Conservation (phyloP, 1,140 invertebrate genomes). For the Temnothorax curvispinosus region DNA sequence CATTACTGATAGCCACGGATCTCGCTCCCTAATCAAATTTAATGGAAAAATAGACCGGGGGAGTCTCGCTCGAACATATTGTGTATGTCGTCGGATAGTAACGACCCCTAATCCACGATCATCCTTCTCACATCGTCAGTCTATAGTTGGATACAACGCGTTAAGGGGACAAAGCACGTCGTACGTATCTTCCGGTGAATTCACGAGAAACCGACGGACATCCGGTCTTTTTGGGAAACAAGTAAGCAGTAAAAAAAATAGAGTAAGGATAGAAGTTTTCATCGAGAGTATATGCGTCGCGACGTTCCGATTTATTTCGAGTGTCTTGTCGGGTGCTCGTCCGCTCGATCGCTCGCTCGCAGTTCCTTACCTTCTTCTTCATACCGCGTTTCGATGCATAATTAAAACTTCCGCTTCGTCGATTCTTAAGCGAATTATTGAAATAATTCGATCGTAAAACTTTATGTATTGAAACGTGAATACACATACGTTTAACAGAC, state of each 20-base stretch:
- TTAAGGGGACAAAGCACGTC: slow-evolving; percentile 55
- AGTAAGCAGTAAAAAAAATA: not conserved
- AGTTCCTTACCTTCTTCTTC: not conserved
- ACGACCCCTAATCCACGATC: slow-evolving; percentile 83
- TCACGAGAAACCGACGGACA: not conserved
- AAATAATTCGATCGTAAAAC: not conserved
- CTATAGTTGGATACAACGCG: slow-evolving; percentile 59
- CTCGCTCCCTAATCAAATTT: slow-evolving; percentile 70
- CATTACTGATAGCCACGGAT: slow-evolving; percentile 54
- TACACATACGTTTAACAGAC: not conserved
- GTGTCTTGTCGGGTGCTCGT: not conserved
- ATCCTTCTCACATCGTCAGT: slow-evolving; percentile 63
- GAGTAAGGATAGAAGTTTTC: not conserved
- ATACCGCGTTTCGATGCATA: not conserved
- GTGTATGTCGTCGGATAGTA: slow-evolving; percentile 77
- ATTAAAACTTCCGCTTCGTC: not conserved
- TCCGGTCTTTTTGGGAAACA: not conserved
- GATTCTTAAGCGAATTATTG: not conserved
- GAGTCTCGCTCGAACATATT: slow-evolving; percentile 38
- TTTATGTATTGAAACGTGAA: not conserved
- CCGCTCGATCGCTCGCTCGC: too few species aligned
- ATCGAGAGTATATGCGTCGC: not conserved
- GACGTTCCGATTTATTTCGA: not conserved
- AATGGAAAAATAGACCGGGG: slow-evolving; percentile 71
- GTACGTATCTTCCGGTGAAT: slow-evolving; percentile 33